A percentile compares a stretch with the other conserved stretches of the same genome.
These are phyloP conservation scores for Zophobas atratus DNA, from an alignment of 1,140 invertebrate species.

Conservation along the genomic window DNA sequence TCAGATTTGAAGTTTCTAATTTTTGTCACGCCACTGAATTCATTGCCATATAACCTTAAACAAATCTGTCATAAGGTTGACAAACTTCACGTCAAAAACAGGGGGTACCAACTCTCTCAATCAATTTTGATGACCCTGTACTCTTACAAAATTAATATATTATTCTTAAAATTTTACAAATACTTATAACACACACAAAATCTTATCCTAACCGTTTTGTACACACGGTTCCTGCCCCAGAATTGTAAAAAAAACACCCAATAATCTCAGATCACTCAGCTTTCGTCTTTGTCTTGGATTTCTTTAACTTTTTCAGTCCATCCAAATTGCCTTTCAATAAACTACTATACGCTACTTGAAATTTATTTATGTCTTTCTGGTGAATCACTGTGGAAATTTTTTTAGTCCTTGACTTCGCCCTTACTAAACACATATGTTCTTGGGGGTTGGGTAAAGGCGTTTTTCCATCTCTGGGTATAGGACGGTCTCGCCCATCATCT, in stretches of 20 bases:
- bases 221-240: conserved; percentile 13
- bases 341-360: conserved; percentile 88
- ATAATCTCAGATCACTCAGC: conserved; percentile 69
- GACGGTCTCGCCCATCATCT: conserved; percentile 85
- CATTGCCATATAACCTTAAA: no score
- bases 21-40: no score
- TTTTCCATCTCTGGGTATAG: conserved; percentile 74
- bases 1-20: no score
- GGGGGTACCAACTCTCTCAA: no score
- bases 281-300: conserved; percentile 82
- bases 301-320: conserved; percentile 89
- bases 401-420: conserved; percentile 80
- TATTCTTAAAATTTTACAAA: conserved; percentile 25
- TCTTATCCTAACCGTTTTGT: conserved; percentile 29
- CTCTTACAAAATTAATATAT: conserved; percentile 31
- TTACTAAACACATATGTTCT: conserved; percentile 82
- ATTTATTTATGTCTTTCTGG: conserved; percentile 88
- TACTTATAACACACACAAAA: conserved; percentile 5
- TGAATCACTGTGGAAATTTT: conserved; percentile 87
- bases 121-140: no score
- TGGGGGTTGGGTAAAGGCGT: conserved; percentile 73
- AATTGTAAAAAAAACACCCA: conserved; percentile 22
- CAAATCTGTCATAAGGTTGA: no score
- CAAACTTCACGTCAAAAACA: no score
- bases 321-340: conserved; percentile 89